Evolutionary conservation across 2,797 vertebrate species (phyloP).

Genomic region (Sparidentex hasta): DNA sequence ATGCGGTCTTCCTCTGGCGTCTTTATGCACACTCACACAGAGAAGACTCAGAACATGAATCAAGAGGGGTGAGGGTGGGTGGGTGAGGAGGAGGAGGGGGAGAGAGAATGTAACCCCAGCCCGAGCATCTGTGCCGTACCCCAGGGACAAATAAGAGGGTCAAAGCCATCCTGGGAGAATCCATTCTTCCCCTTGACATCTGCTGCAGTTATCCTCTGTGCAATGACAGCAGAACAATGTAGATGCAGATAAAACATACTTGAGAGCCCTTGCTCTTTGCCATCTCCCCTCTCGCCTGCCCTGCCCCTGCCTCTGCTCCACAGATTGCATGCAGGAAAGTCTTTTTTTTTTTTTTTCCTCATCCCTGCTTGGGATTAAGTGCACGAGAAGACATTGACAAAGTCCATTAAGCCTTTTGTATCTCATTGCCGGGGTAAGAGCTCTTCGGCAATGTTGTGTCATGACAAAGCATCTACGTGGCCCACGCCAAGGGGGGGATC

Average conservation of each 20-base stretch:
- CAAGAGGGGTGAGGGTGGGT: conserved; percentile 23
- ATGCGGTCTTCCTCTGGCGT: neutral
- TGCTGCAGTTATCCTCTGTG: conserved; percentile 75
- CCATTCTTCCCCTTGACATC: conserved; percentile 82
- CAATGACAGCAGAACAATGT: conserved; percentile 78
- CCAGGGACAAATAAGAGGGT: conserved; percentile 82
- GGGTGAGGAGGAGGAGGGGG: neutral
- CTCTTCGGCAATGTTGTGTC: conserved; percentile 48
- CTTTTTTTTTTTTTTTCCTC: conserved; percentile 1
- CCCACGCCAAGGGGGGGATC: conserved; percentile 28
- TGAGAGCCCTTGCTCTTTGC: conserved; percentile 60
- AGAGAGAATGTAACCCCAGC: conserved; percentile 59
- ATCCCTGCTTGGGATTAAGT: conserved; percentile 48
- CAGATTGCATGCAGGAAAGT: conserved; percentile 39
- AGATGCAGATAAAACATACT: conserved; percentile 71
- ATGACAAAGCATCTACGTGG: conserved; percentile 45
- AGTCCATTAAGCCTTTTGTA: conserved; percentile 50
- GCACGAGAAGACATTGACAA: conserved; percentile 49
- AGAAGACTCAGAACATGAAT: conserved; percentile 47
- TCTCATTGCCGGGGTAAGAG: conserved; percentile 22
- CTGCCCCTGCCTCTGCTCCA: conserved; percentile 31
- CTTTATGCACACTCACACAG: conserved; percentile 15
- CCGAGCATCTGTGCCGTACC: conserved; percentile 79
- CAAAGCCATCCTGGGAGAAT: conserved; percentile 77
- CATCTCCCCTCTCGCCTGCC: conserved; percentile 32